These are phyloP conservation scores for Anneissia japonica DNA, from an alignment of 35 echinoderm and acorn worm genomes.

Conservation along the genomic window DNA sequence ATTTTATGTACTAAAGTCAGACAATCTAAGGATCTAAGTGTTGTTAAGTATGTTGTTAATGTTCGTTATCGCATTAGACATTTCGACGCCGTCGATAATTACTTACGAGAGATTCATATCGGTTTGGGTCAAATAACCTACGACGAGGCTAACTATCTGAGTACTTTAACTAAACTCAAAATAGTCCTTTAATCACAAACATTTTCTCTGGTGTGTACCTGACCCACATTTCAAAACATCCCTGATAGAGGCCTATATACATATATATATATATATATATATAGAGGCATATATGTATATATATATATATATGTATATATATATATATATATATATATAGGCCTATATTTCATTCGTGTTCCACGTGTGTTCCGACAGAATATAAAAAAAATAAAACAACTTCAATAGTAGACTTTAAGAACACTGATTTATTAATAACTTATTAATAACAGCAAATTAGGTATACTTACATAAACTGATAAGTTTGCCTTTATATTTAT, in stretches of 20 bases:
- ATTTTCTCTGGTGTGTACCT: background rate
- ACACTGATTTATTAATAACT: no score
- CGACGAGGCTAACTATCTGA: background rate
- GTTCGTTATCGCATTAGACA: background rate
- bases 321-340: conserved; percentile 22
- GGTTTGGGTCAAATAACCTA: background rate
- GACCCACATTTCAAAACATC: background rate
- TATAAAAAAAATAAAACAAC: no score
- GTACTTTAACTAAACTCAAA: background rate
- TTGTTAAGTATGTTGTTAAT: background rate
- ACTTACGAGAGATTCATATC: background rate
- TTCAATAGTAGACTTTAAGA: no score
- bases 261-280: conserved; percentile 23
- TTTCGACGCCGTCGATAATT: background rate
- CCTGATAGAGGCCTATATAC: background rate
- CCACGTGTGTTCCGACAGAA: no score
- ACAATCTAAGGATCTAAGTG: no score
- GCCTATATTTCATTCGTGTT: background rate
- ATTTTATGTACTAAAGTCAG: no score
- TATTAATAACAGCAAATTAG: no score
- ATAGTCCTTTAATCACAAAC: background rate
- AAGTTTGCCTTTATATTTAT: no score
- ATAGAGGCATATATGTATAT: conserved; percentile 6
- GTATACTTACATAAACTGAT: no score
- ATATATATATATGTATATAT: conserved; percentile 25